Evolutionary conservation across 2,797 vertebrate genomes (phyloP).

Genomic region (Enteromius argenteus): DNA sequence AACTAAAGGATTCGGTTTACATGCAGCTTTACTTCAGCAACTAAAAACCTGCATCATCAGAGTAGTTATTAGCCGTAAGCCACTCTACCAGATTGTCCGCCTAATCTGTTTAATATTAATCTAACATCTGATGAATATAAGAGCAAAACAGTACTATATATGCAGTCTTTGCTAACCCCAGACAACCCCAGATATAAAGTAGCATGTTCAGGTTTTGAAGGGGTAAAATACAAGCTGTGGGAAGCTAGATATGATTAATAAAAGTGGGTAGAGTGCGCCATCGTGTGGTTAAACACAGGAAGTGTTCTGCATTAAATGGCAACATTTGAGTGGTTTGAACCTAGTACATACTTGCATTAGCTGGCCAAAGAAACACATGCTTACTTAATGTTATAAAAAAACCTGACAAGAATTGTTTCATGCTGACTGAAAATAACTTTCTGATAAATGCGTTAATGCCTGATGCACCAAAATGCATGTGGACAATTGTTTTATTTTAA

Average conservation of each 20-base stretch:
- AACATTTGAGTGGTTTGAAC: neutral
- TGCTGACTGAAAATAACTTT: neutral
- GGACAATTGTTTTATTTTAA: neutral
- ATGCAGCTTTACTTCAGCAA: neutral
- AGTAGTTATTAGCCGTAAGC: slow-evolving; percentile 10
- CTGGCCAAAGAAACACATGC: neutral
- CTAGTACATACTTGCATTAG: neutral
- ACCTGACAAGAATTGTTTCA: neutral
- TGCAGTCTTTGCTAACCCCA: neutral
- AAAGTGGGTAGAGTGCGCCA: neutral
- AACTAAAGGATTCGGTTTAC: neutral
- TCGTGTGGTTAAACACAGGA: neutral
- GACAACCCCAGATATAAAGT: neutral
- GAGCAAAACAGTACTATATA: neutral
- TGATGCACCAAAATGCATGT: neutral
- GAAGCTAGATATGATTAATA: neutral
- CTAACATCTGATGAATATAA: neutral
- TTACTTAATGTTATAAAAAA: neutral
- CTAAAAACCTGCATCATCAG: slow-evolving; percentile 20
- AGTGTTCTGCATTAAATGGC: neutral
- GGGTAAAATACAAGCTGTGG: neutral
- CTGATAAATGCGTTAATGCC: neutral
- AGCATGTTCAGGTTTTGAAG: neutral
- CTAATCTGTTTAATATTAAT: slow-evolving; percentile 2
- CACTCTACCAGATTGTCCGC: neutral